Evolutionary conservation across 2,113 vertebrate species (phyloP), one percentile per base, ranked within the genome.

Genomic region (Dicrurus megarhynchus): DNA sequence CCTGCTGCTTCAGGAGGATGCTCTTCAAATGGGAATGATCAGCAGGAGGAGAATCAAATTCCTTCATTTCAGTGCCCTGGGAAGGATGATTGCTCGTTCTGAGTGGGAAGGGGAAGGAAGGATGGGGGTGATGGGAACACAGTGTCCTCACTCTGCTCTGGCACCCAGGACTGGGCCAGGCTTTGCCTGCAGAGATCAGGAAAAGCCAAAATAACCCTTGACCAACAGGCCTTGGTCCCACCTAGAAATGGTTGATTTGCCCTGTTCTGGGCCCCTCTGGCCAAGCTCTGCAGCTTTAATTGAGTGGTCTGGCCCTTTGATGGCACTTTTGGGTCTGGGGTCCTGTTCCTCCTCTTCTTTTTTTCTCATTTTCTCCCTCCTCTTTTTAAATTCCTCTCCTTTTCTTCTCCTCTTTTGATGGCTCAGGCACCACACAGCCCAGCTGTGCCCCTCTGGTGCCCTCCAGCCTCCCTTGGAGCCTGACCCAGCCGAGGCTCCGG

Each of bases 91-190:
- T 10, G 63, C n/a, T 46, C 0, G 2, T 13, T 19, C n/a, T 16
- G 80, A n/a, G 69, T 11, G 55, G 35, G 27, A 24, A 49, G 47
- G 33, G 57, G 68, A 37, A 27, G 52, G 47, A 6, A 0, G 3
- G 39, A 13, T 5, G 20, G 35, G 30, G 37, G 30, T 6, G 28
- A 4, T 3, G 30, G 50, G 49, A 12, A 13, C 0, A 13, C 47
- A 7, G 44, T 1, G 13, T 32, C 37, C 63, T 73, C 57, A 0
- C 16, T 0, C 6, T 0, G 1, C 4, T 19, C 24, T 5, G 47
- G 35, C 33, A 15, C 39, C 64, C 32, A 7, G 1, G 2, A 16
- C 3, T 0, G 6, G 24, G 24, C 28, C 11, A 7, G 60, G 70
- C 17, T 33, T 6, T 46, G 85, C 11, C 10, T 41, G 39, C 15